Conservation (phyloP, 2,113 vertebrate species). For the Regulus satrapa region DNA sequence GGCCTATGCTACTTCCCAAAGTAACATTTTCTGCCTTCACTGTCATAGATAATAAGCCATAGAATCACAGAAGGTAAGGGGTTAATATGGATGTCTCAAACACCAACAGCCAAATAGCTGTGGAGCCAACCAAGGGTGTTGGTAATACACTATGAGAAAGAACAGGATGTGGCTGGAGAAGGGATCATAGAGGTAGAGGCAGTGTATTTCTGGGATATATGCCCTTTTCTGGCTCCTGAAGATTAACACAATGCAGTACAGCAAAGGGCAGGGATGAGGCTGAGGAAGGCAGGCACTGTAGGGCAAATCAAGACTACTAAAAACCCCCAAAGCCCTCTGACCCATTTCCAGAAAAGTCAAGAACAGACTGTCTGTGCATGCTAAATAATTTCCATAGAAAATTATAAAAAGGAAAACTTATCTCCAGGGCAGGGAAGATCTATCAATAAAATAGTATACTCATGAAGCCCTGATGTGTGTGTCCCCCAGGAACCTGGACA, state of each 20-base stretch:
- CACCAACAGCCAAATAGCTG: neutral
- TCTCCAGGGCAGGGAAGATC: neutral
- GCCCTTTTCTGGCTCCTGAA: neutral
- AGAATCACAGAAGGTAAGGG: neutral
- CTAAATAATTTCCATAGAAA: neutral
- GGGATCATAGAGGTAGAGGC: neutral
- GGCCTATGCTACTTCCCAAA: neutral
- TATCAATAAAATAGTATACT: neutral
- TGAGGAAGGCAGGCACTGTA: neutral
- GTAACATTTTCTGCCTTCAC: neutral
- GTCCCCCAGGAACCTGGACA: neutral
- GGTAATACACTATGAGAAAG: neutral
- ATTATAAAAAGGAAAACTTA: neutral
- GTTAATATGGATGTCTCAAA: neutral
- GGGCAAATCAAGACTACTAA: neutral
- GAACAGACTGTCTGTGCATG: neutral
- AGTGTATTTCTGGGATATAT: neutral
- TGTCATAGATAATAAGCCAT: accelerated
- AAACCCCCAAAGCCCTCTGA: neutral
- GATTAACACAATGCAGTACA: neutral
- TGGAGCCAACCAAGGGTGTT: neutral
- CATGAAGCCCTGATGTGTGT: neutral
- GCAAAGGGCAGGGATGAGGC: neutral
- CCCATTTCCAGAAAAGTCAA: neutral
- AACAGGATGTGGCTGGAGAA: neutral